A percentile compares a stretch with the other conserved stretches of the same genome.
phyloP scores from a whole-genome alignment of 1,140 invertebrate species.

The Tetraneura akinire region DNA sequence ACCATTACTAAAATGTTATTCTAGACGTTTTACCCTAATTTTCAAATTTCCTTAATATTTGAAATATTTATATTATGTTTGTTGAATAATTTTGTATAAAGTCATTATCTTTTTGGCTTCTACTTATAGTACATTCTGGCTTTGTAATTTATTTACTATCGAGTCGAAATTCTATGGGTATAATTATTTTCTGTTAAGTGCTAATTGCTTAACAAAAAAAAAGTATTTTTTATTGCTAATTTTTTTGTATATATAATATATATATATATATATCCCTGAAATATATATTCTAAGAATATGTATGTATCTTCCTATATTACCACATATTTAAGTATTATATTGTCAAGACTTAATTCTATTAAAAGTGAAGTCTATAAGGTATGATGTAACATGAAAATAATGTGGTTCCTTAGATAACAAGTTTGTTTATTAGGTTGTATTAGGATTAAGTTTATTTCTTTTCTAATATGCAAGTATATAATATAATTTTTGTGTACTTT shows the following conservation, averaged over 20 bases:
- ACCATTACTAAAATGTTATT: not conserved
- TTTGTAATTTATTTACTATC: conserved; percentile 17
- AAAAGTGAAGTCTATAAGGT: not conserved
- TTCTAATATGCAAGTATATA: conserved; percentile 18
- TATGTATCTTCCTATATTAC: conserved; percentile 3
- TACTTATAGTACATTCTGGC: conserved; percentile 34
- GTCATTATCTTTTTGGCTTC: conserved; percentile 9
- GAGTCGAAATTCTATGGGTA: not conserved
- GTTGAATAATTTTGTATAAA: conserved; percentile 37
- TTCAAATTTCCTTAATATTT: conserved; percentile 7
- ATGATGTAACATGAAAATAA: not conserved
- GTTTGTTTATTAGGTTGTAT: conserved; percentile 41
- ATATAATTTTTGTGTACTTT: conserved; percentile 27
- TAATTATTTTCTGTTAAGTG: not conserved
- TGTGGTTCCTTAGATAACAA: not conserved
- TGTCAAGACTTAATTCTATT: not conserved
- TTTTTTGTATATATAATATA: not conserved
- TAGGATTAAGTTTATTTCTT: conserved; percentile 23
- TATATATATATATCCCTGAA: conserved; percentile 14
- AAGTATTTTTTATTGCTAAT: not conserved
- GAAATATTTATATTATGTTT: conserved; percentile 10
- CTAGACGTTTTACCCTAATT: conserved; percentile 12
- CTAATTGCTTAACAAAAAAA: not conserved
- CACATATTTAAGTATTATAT: conserved; percentile 20
- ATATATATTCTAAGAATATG: conserved; percentile 8